A percentile compares a stretch with the other conserved stretches of the same genome.
Conservation (phyloP, 2,113 vertebrate species). For the Athene noctua region DNA sequence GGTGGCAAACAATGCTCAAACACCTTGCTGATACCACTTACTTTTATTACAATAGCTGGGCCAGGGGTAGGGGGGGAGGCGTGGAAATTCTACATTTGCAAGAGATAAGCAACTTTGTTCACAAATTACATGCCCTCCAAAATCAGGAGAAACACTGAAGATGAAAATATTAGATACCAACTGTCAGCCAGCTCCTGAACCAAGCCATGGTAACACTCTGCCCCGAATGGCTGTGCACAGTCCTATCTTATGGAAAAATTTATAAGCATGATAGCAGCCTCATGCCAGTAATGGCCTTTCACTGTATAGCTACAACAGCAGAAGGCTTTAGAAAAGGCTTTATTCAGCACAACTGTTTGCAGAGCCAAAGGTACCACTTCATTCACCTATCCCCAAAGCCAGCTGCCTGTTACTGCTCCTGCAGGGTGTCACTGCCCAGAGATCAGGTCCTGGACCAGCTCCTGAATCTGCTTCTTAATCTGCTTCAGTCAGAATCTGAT, state of each 20-base stretch:
- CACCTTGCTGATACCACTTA: background rate
- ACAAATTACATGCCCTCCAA: background rate
- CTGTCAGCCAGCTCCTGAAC: background rate
- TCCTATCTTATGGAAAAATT: background rate
- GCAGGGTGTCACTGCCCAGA: background rate
- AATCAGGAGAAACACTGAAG: background rate
- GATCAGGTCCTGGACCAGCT: constrained; percentile 13
- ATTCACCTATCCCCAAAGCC: background rate
- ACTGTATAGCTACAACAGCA: background rate
- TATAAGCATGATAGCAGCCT: background rate
- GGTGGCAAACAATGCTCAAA: background rate
- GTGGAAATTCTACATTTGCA: background rate
- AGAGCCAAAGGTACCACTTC: background rate
- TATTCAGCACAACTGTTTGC: background rate
- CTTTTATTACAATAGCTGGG: background rate
- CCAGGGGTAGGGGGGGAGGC: too few relatives aligned
- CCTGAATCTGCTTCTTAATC: constrained; percentile 26
- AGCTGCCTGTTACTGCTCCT: background rate
- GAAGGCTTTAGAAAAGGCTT: background rate
- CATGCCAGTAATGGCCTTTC: background rate
- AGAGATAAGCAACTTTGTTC: background rate
- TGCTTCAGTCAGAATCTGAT: background rate
- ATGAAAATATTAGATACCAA: background rate
- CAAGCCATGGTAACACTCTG: background rate
- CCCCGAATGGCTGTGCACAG: background rate